phyloP scores from a whole-genome alignment of 1,140 invertebrate genomes.

The Prorops nasuta region DNA sequence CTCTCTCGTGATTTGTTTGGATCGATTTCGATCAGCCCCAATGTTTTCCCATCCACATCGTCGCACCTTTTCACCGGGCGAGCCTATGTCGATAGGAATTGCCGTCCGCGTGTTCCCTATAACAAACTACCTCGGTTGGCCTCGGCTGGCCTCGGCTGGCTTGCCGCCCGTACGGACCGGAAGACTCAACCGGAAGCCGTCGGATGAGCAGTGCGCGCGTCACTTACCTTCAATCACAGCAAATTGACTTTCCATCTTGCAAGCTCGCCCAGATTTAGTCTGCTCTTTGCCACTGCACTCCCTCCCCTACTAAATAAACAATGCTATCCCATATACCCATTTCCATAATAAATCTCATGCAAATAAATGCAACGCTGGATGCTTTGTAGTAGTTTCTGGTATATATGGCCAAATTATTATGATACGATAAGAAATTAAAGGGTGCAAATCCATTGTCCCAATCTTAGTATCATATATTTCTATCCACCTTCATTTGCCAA shows the following conservation, averaged over 20 bases:
- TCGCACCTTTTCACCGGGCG: not conserved
- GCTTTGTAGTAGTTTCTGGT: too few relatives aligned
- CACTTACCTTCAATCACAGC: constrained; percentile 46
- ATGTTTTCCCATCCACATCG: not conserved
- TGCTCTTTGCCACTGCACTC: constrained; percentile 16
- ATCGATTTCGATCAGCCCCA: not conserved
- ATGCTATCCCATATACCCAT: too few relatives aligned
- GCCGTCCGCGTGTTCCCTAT: constrained; percentile 28
- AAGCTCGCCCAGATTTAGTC: constrained; percentile 26
- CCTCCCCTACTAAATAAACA: too few relatives aligned
- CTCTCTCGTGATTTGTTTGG: not conserved
- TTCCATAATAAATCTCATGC: too few relatives aligned
- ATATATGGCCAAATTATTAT: too few relatives aligned
- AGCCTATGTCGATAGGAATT: constrained; percentile 10
- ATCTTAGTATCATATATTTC: too few relatives aligned
- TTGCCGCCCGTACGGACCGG: constrained; percentile 44
- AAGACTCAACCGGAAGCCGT: constrained; percentile 47
- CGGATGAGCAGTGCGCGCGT: constrained; percentile 45
- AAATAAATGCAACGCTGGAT: too few relatives aligned
- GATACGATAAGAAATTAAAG: too few relatives aligned
- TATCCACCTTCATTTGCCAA: too few relatives aligned
- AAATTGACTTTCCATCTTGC: constrained; percentile 49
- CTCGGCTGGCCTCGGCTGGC: constrained; percentile 25
- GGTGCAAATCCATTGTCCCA: too few relatives aligned
- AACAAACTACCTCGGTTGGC: constrained; percentile 40